phyloP scores from a whole-genome alignment of 2,113 vertebrate genomes.

The Sylvilagus bachmani region DNA sequence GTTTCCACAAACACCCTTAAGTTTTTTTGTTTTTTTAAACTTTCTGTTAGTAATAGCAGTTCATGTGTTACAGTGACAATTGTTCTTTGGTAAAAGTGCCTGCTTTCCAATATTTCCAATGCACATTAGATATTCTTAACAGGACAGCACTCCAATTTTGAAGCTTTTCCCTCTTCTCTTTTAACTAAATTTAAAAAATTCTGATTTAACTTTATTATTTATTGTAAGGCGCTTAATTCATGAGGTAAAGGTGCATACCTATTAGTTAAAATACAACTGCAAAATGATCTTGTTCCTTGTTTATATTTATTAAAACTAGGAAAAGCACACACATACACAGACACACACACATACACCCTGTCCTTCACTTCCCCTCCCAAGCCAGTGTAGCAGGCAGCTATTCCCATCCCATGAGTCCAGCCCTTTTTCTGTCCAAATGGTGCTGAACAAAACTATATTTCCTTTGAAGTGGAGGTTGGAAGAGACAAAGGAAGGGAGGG shows the following conservation, averaged over 20 bases:
- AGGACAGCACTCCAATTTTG: constrained; percentile 46
- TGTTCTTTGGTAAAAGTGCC: constrained; percentile 44
- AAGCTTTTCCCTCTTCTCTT: constrained; percentile 80
- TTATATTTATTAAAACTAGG: constrained; percentile 41
- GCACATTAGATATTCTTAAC: constrained; percentile 40
- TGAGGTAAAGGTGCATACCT: constrained; percentile 62
- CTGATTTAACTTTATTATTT: constrained; percentile 76
- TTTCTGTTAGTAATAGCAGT: constrained; percentile 56
- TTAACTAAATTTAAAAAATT: constrained; percentile 81
- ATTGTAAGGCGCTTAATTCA: constrained; percentile 66
- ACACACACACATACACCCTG: neutral
- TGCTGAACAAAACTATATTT: neutral
- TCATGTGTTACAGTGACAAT: neutral
- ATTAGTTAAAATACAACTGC: constrained; percentile 5
- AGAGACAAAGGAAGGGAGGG: neutral
- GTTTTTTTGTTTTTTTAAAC: constrained; percentile 68
- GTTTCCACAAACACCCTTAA: neutral
- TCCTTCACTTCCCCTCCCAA: neutral
- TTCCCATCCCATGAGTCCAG: neutral
- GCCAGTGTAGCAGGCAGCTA: neutral
- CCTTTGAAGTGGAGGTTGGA: neutral
- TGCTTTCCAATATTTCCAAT: constrained; percentile 10
- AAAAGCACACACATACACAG: too few relatives aligned
- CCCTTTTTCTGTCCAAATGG: neutral
- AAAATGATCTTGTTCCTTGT: neutral